phyloP scores from a whole-genome alignment of 1,140 invertebrate species.

The Pseudobourletiella spinata region DNA sequence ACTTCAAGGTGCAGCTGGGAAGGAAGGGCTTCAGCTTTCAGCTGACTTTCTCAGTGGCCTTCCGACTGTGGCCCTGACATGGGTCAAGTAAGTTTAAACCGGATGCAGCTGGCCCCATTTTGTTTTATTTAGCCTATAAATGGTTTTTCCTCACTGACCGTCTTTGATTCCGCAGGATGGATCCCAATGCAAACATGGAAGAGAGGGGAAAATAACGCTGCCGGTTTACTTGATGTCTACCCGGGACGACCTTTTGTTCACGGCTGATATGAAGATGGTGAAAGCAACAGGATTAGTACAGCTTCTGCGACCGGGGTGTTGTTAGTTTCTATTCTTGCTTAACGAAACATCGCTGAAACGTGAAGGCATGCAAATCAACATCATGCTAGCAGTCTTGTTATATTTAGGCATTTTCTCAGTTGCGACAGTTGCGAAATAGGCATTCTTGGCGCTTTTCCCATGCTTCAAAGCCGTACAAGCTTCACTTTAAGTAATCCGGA shows the following conservation, averaged over 20 bases:
- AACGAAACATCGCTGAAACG: slow-evolving; percentile 7
- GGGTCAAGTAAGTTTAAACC: slow-evolving; percentile 59
- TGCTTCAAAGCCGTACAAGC: too few relatives aligned
- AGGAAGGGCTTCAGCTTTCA: slow-evolving; percentile 76
- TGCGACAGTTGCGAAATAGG: too few relatives aligned
- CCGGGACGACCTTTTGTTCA: slow-evolving; percentile 87
- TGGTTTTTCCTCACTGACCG: too few relatives aligned
- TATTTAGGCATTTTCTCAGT: too few relatives aligned
- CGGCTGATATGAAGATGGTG: slow-evolving; percentile 83
- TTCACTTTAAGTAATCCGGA: too few relatives aligned
- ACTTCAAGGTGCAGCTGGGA: slow-evolving; percentile 87
- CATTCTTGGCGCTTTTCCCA: too few relatives aligned
- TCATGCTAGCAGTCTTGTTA: too few relatives aligned
- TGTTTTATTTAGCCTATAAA: too few relatives aligned
- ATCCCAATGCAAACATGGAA: slow-evolving; percentile 47
- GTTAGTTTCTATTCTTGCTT: slow-evolving; percentile 75
- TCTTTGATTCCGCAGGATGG: too few relatives aligned
- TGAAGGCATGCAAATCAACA: too few relatives aligned
- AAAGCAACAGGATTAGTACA: slow-evolving; percentile 75
- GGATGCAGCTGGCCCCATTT: background rate
- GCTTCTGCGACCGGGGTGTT: slow-evolving; percentile 95
- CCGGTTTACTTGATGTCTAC: slow-evolving; percentile 97
- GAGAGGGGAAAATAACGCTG: slow-evolving; percentile 67
- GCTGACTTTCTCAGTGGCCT: slow-evolving; percentile 90
- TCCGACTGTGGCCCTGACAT: slow-evolving; percentile 74